These are phyloP conservation scores for Carterocephalus palaemon DNA, from an alignment of 2,888 invertebrate genomes.

Conservation along the genomic window DNA sequence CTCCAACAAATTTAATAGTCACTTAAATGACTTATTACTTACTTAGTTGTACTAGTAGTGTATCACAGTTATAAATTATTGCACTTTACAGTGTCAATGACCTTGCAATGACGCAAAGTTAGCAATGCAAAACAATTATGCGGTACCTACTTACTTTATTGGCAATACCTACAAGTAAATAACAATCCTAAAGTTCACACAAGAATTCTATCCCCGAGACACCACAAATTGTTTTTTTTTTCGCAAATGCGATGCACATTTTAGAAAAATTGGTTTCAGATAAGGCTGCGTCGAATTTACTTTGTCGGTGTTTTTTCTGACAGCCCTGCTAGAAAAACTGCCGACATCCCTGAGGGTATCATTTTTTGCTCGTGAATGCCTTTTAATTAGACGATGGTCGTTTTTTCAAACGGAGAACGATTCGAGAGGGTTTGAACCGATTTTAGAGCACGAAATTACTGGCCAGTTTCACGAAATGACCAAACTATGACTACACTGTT, in stretches of 20 bases:
- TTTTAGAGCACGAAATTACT: conserved; percentile 29
- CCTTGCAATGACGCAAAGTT: conserved; percentile 3
- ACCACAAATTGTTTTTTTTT: conserved; percentile 46
- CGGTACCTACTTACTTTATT: background rate
- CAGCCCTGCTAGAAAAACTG: conserved; percentile 48
- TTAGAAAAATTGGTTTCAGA: conserved; percentile 55
- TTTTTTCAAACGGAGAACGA: conserved; percentile 32
- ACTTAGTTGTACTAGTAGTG: background rate
- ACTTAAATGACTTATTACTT: too few species aligned
- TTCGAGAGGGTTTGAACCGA: conserved; percentile 24
- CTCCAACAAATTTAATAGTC: too few species aligned
- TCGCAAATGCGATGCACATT: conserved; percentile 49
- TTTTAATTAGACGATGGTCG: conserved; percentile 63
- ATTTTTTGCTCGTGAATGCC: conserved; percentile 64
- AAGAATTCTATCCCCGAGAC: conserved; percentile 3
- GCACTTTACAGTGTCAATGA: conserved; percentile 9
- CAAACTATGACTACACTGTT: conserved; percentile 26
- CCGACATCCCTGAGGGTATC: conserved; percentile 52
- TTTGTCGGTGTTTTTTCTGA: conserved; percentile 71
- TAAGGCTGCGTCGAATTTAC: conserved; percentile 45
- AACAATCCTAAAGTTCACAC: conserved; percentile 5
- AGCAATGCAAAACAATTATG: conserved; percentile 1
- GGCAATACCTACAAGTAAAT: background rate
- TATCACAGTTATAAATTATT: too few species aligned
- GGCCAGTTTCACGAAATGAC: conserved; percentile 13